Percentiles rank a stretch among this genome's conserved stretches.
Evolutionary conservation across 2,797 vertebrate species (phyloP).

Genomic region (Helostoma temminkii): DNA sequence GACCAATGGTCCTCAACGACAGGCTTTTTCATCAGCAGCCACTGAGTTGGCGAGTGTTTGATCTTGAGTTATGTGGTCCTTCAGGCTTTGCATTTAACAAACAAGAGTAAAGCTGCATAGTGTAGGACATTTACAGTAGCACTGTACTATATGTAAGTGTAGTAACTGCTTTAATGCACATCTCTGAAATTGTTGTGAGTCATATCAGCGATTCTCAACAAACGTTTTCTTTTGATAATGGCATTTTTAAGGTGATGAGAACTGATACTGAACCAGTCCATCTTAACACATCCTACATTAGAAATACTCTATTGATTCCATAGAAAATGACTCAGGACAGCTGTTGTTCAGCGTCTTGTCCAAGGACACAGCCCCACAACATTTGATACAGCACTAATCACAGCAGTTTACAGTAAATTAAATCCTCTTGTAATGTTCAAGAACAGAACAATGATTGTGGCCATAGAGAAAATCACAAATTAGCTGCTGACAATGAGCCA

Average conservation of each 20-base stretch:
- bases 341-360: too few relatives aligned
- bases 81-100: conserved; percentile 28
- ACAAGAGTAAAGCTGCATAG: conserved; percentile 8
- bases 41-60: conserved; percentile 58
- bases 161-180: too few relatives aligned
- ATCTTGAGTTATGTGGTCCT: conserved; percentile 32
- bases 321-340: too few relatives aligned
- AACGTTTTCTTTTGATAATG: too few relatives aligned
- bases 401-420: not conserved
- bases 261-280: too few relatives aligned
- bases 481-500: not conserved
- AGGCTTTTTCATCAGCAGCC: conserved; percentile 68
- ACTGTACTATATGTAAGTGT: rapidly evolving
- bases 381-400: too few relatives aligned
- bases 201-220: too few relatives aligned
- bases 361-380: too few relatives aligned
- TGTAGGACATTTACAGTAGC: too few relatives aligned
- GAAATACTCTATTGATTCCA: too few relatives aligned
- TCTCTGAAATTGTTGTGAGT: too few relatives aligned
- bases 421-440: not conserved
- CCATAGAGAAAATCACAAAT: not conserved
- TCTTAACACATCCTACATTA: not conserved
- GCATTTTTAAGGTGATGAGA: too few relatives aligned
- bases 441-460: not conserved
- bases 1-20: conserved; percentile 51